Conservation (phyloP, 2,113 vertebrate genomes). For the Coryphaenoides rupestris region DNA sequence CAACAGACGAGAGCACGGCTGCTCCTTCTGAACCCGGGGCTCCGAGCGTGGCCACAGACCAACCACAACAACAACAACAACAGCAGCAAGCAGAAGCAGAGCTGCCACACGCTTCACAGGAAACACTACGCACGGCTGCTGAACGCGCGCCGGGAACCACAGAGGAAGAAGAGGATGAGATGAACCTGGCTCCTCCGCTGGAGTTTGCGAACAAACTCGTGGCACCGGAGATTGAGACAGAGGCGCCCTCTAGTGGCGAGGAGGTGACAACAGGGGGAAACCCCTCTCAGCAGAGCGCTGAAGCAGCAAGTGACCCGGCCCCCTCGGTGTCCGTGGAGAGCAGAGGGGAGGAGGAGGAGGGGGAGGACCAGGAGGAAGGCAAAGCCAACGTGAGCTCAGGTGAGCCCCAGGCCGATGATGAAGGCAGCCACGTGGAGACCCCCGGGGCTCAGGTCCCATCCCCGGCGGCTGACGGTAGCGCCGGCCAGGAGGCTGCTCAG, state of each 20-base stretch:
- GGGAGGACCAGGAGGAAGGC: background rate
- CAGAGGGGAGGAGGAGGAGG: conserved; percentile 4
- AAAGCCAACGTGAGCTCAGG: conserved; percentile 6
- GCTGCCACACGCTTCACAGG: background rate
- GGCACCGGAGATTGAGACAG: conserved; percentile 1
- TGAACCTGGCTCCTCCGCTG: background rate
- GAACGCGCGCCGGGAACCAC: background rate
- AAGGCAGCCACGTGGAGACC: background rate
- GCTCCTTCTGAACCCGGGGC: background rate
- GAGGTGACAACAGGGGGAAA: background rate
- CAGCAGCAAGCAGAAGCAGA: too few species aligned
- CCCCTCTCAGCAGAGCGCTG: conserved; percentile 14
- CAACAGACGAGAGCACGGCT: background rate
- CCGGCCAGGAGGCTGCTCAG: background rate
- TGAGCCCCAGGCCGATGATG: background rate
- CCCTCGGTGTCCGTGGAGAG: conserved; percentile 24
- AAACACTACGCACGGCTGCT: background rate
- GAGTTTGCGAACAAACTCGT: background rate
- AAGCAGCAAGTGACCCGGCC: conserved; percentile 14
- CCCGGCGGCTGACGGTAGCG: rapidly evolving
- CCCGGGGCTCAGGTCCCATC: background rate
- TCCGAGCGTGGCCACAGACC: too few species aligned
- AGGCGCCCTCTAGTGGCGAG: conserved; percentile 42
- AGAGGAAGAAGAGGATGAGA: background rate
- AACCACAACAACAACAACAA: too few species aligned